These are phyloP conservation scores for Trichopoda pennipes DNA, from an alignment of 2,888 invertebrate species.

Conservation along the genomic window DNA sequence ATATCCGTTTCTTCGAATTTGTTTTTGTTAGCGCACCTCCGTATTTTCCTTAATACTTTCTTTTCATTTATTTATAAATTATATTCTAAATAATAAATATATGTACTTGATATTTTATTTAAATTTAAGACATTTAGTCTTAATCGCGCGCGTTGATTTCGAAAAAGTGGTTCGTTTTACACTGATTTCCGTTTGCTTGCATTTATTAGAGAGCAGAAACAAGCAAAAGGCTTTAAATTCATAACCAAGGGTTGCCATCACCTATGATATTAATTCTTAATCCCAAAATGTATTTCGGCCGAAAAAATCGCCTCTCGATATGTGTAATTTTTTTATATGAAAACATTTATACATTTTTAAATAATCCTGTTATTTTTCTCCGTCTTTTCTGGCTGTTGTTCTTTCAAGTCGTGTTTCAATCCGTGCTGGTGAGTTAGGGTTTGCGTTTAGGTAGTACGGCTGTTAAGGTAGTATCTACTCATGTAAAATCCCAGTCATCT, in stretches of 20 bases:
- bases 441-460: no score
- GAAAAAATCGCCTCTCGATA: not conserved
- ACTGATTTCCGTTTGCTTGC: conserved; percentile 73
- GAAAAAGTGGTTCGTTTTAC: conserved; percentile 79
- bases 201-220: conserved; percentile 35
- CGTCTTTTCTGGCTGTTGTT: no score
- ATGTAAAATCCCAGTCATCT: no score
- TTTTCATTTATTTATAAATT: not conserved
- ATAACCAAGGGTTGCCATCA: conserved; percentile 15
- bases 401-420: no score
- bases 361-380: no score
- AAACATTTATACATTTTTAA: no score
- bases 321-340: no score
- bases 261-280: not conserved
- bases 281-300: not conserved
- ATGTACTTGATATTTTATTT: conserved; percentile 1
- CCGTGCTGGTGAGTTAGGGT: no score
- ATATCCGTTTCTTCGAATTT: not conserved
- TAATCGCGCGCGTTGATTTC: conserved; percentile 78
- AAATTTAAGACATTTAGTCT: conserved; percentile 1
- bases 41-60: not conserved
- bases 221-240: conserved; percentile 12
- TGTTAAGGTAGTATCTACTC: no score
- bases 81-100: conserved; percentile 7
- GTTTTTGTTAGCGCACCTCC: not conserved